Percentiles rank a stretch among this genome's conserved stretches.
phyloP scores from a whole-genome alignment of 1,140 invertebrate genomes.

The Berghia stephanieae region DNA sequence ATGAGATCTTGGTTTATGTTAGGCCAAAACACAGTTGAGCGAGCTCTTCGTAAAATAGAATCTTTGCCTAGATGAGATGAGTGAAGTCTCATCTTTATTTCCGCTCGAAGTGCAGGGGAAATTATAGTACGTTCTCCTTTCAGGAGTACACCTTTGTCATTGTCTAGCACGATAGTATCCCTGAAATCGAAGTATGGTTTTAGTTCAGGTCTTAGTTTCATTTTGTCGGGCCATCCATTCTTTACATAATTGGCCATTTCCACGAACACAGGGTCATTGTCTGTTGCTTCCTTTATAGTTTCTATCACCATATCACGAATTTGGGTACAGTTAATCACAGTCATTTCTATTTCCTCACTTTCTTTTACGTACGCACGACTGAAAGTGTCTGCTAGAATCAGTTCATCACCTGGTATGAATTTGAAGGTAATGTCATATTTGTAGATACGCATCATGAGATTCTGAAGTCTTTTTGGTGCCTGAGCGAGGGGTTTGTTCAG shows the following conservation, averaged over 20 bases:
- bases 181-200: constrained; percentile 38
- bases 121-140: constrained; percentile 54
- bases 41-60: constrained; percentile 42
- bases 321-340: constrained; percentile 6
- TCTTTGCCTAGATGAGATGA: constrained; percentile 53
- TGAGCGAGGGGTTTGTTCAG: constrained; percentile 55
- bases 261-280: neutral
- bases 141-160: constrained; percentile 51
- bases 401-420: constrained; percentile 28
- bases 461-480: constrained; percentile 32
- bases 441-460: constrained; percentile 36
- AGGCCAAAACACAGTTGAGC: constrained; percentile 48
- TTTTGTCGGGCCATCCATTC: constrained; percentile 36
- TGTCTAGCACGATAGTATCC: constrained; percentile 43
- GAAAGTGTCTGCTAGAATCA: constrained; percentile 41
- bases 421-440: constrained; percentile 39
- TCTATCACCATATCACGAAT: constrained; percentile 32
- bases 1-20: constrained; percentile 43
- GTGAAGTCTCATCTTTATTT: constrained; percentile 57
- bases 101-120: constrained; percentile 41
- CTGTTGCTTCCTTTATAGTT: constrained; percentile 30
- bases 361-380: constrained; percentile 23
- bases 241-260: constrained; percentile 9
- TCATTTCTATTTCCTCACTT: neutral
- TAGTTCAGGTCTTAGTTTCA: neutral